phyloP scores from a whole-genome alignment of 2,888 invertebrate species.

The Teleogryllus oceanicus region DNA sequence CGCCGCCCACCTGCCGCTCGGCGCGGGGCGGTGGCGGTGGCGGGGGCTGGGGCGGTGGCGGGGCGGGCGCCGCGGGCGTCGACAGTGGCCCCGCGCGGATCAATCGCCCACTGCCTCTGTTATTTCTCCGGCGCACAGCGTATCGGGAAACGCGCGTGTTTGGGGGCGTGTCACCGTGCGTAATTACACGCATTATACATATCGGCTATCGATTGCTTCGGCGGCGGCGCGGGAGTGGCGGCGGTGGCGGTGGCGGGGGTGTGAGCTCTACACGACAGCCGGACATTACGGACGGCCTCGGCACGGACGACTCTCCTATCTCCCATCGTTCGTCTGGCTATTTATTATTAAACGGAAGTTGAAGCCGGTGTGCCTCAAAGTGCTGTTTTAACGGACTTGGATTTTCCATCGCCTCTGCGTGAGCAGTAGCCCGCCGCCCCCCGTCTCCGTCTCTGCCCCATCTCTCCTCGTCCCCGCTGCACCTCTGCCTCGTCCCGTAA shows the following conservation, averaged over 20 bases:
- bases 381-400: not conserved
- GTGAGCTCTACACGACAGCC: conserved; percentile 2
- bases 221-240: not conserved
- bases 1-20: not conserved
- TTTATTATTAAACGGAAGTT: not conserved
- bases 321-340: not conserved
- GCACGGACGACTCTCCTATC: not conserved
- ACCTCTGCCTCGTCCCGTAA: too few relatives aligned
- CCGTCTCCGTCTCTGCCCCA: too few relatives aligned
- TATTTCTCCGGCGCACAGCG: not conserved
- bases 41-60: not conserved
- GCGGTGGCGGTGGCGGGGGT: not conserved
- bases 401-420: not conserved
- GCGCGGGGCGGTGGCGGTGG: not conserved
- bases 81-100: not conserved
- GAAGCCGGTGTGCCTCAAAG: not conserved
- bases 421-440: too few relatives aligned
- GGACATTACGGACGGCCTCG: not conserved
- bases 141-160: not conserved
- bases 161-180: conserved; percentile 3
- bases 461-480: too few relatives aligned
- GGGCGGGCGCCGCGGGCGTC: not conserved
- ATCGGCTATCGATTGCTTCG: not conserved
- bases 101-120: not conserved
- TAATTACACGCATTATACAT: conserved; percentile 11